These are phyloP conservation scores for Megastigmus dorsalis DNA, from an alignment of 2,888 invertebrate species.

Conservation along the genomic window DNA sequence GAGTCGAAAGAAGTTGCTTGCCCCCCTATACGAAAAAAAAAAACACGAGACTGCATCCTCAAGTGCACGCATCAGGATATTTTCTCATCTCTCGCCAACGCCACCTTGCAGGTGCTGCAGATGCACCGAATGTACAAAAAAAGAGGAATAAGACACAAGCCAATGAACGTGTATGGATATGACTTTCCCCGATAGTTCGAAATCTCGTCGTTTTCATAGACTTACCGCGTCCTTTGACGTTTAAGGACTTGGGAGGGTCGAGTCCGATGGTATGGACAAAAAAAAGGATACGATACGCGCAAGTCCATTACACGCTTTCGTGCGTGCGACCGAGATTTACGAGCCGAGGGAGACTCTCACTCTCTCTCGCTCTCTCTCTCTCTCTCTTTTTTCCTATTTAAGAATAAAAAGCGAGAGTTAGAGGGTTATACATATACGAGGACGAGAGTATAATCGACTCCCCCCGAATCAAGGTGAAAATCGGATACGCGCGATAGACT, in stretches of 20 bases:
- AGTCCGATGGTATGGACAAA: background rate
- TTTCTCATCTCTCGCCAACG: constrained; percentile 3
- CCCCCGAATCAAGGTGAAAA: constrained; percentile 28
- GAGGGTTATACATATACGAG: too few species aligned
- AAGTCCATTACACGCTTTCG: too few species aligned
- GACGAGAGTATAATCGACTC: background rate
- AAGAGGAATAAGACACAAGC: background rate
- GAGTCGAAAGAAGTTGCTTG: background rate
- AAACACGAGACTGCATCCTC: background rate
- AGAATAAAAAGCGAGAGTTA: background rate
- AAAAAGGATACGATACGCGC: too few species aligned
- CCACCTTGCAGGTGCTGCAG: constrained; percentile 4
- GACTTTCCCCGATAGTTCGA: too few species aligned
- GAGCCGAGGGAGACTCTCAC: too few species aligned
- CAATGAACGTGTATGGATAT: background rate
- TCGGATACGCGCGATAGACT: constrained; percentile 4
- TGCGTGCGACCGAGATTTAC: constrained; percentile 17
- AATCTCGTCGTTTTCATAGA: constrained; percentile 2
- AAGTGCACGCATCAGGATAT: constrained; percentile 23
- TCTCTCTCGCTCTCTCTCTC: constrained; percentile 1
- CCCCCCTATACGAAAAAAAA: too few species aligned
- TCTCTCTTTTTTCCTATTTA: background rate
- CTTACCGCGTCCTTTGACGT: background rate
- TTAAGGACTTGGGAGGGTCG: constrained; percentile 18
- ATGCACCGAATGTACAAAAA: background rate